These are phyloP conservation scores for Cossypha heuglini DNA, from an alignment of 2,797 vertebrate species.

Conservation along the genomic window DNA sequence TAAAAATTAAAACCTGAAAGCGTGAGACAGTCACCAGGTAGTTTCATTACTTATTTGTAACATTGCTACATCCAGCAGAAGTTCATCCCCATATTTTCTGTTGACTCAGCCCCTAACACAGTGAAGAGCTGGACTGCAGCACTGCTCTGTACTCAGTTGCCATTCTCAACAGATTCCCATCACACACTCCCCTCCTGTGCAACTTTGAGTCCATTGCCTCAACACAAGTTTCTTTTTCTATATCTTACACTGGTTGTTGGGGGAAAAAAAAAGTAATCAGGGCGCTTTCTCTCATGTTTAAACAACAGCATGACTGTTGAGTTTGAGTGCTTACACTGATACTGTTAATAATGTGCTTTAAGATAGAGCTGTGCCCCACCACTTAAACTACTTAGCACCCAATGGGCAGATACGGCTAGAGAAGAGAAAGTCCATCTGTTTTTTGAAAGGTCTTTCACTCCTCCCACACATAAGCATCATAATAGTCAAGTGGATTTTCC, in stretches of 20 bases:
- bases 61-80: neutral
- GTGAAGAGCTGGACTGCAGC: neutral
- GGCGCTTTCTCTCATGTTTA: neutral
- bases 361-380: neutral
- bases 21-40: neutral
- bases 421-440: neutral
- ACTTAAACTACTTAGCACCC: neutral
- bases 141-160: neutral
- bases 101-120: neutral
- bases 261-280: neutral
- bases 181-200: rapidly evolving
- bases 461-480: neutral
- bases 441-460: neutral
- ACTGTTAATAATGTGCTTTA: neutral
- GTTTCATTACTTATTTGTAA: neutral
- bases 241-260: neutral
- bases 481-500: neutral
- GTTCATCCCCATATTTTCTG: neutral
- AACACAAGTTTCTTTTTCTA: neutral
- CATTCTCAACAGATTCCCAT: neutral
- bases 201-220: neutral
- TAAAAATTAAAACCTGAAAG: neutral
- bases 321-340: neutral
- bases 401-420: neutral
- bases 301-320: neutral